Base-by-base conservation (phyloP, 2,888 invertebrate genomes). In the Lochmaea crataegi region DNA sequence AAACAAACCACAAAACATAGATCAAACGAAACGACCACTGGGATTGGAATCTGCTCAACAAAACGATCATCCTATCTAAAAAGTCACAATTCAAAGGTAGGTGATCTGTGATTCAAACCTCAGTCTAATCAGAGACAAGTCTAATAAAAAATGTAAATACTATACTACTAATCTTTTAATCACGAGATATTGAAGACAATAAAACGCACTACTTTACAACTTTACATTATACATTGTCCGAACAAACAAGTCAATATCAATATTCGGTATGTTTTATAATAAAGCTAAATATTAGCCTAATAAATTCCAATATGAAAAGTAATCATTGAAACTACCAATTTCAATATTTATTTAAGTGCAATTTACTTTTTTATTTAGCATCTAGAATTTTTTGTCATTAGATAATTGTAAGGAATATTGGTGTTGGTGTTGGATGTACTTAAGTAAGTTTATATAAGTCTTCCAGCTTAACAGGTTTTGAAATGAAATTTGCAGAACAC, bases 401-500 rank as follows among this genome's bases (percentile, higher is more conserved):
- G 56, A 51, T 65, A 16, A 32, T 38, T 38, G 12, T 65, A 64
- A 22, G 32, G 32, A 56, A n/a, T n/a, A 22, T 22, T 22, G n/a
- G 3, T 38, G 56, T 56, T 53, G 38, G 53, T 41, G 32, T 67
- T 42, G 67, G 53, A 38, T 57, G 57, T 22, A n/a, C n/a, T n/a
- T n/a, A 57, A 18, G 3, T 53, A 48, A 53, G 16, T 53, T 53
- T 53, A 18, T 32, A 56, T 32, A 56, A 56, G 18, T 32, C 42
- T 18, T 63, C 11, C 61, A 32, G 16, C 53, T 56, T 53, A 58
- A 58, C 11, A 22, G 26, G 22, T 26, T 58, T 42, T 45, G 32
- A 58, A 67, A 58, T 96, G 96, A 96, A 96, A 89, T 96, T 96
- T 85, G 94, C 96, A 12, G 95, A 96, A 87, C 96, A 96, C 87